These are phyloP conservation scores for Odontomachus brunneus DNA, from an alignment of 1,140 invertebrate genomes.

Conservation along the genomic window DNA sequence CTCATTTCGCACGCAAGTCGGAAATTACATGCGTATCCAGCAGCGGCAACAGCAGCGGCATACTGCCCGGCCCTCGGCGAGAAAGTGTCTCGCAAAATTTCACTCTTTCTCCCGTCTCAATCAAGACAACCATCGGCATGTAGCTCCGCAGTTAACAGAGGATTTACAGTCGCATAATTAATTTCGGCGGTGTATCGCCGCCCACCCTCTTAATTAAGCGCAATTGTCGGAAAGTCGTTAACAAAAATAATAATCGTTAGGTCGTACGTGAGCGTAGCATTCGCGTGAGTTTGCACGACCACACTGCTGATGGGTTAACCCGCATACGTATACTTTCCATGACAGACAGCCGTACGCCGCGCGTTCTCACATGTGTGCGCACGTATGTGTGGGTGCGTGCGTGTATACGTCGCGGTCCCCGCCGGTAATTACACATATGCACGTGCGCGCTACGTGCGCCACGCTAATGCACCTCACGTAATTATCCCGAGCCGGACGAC, in stretches of 20 bases:
- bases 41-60: background rate
- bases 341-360: conserved; percentile 15
- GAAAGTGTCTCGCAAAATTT: background rate
- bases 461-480: conserved; percentile 74
- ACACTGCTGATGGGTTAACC: conserved; percentile 33
- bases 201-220: background rate
- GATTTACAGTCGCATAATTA: conserved; percentile 4
- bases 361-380: conserved; percentile 1
- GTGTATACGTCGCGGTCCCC: conserved; percentile 13
- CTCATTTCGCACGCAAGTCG: conserved; percentile 28
- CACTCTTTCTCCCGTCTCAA: background rate
- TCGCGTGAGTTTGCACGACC: conserved; percentile 34
- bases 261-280: background rate
- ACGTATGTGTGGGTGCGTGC: background rate
- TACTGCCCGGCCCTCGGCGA: no score
- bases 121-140: background rate
- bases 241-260: conserved; percentile 41
- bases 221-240: conserved; percentile 8
- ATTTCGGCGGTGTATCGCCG: background rate
- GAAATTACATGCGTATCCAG: conserved; percentile 6
- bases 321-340: conserved; percentile 30
- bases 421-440: conserved; percentile 55
- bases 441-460: conserved; percentile 46
- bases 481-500: conserved; percentile 73
- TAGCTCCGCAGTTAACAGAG: background rate